Evolutionary conservation across 2,797 vertebrate species (phyloP), one percentile per base, ranked within the genome.

Genomic region (Morelia viridis): DNA sequence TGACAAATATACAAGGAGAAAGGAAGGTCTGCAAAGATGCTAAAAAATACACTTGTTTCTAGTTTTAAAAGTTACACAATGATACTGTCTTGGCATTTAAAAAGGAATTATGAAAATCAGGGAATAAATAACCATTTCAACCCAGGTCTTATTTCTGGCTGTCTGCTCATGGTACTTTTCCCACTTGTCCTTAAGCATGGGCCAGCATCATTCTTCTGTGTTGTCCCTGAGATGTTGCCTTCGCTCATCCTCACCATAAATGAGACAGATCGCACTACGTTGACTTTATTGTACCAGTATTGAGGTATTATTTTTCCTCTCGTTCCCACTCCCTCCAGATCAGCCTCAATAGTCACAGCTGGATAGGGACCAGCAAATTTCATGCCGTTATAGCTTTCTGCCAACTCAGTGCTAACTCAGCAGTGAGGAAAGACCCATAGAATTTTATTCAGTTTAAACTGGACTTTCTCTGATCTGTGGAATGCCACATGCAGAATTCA

Each of bases 21-120:
- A 1, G 0, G 28, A 1, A 5, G 8, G 5, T 31, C 12, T 0
- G 7, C 6, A n/a, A 12, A 0, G 11, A n/a, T 53, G n/a, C 0
- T 2, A 41, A 9, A 5, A 62, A 24, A n/a, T n/a, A 8, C 35
- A 15, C 9, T 0, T 12, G 84, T 24, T 76, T 68, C 60, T 65
- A 0, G 12, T 1, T 9, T 10, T 9, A 24, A 22, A 12, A 3
- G 50, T 35, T 88, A n/a, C 41, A 41, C 71, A 46, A 35, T 11
- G 35, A 76, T 76, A 80, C 19, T 5, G 71, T 19, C 3, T 9
- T 46, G 71, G 35, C 71, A 17, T 61, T 28, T 60, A 61, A n/a
- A 41, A 11, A 50, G 26, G 15, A 22, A 26, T 65, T 41, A 28
- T 53, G 15, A 85, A 56, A 56, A 12, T 31, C 26, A 31, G 19